A percentile compares a stretch with the other conserved stretches of the same genome.
Evolutionary conservation across 92 coral and sea anemone genomes (phyloP).

Genomic region (Epizoanthus stellaris): DNA sequence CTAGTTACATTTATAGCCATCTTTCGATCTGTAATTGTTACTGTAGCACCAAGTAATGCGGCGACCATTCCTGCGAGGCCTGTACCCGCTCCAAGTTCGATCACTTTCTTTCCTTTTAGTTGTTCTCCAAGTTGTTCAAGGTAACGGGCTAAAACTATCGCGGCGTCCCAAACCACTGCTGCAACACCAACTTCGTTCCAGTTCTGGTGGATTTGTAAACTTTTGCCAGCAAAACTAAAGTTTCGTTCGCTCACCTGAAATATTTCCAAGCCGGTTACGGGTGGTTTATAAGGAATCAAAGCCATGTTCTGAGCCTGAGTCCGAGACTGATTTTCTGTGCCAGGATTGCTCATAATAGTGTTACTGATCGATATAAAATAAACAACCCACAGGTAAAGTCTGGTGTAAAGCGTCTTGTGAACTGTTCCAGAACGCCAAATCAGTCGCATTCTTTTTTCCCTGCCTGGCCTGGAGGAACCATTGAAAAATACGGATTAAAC

Average conservation of each 20-base stretch:
- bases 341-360: slow-evolving; percentile 18
- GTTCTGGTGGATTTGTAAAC: slow-evolving; percentile 76
- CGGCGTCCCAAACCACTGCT: slow-evolving; percentile 99
- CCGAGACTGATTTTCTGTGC: slow-evolving; percentile 5
- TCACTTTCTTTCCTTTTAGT: slow-evolving; percentile 73
- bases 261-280: slow-evolving; percentile 58
- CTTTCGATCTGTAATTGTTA: slow-evolving; percentile 82
- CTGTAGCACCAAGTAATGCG: slow-evolving; percentile 84
- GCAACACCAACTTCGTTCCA: slow-evolving; percentile 98
- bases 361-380: not conserved
- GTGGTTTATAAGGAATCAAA: slow-evolving; percentile 81
- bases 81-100: slow-evolving; percentile 97
- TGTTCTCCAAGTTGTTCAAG: slow-evolving; percentile 67
- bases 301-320: slow-evolving; percentile 67
- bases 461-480: not conserved
- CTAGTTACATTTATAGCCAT: slow-evolving; percentile 81
- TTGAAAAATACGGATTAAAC: slow-evolving; percentile 12
- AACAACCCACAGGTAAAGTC: not conserved
- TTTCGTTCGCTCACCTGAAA: slow-evolving; percentile 76
- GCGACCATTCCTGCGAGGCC: slow-evolving; percentile 94
- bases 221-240: slow-evolving; percentile 84
- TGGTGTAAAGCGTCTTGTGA: not conserved
- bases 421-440: not conserved
- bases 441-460: not conserved
- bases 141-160: slow-evolving; percentile 82